These are phyloP conservation scores for Temnothorax ravouxi DNA, from an alignment of 2,888 invertebrate species.

Conservation along the genomic window DNA sequence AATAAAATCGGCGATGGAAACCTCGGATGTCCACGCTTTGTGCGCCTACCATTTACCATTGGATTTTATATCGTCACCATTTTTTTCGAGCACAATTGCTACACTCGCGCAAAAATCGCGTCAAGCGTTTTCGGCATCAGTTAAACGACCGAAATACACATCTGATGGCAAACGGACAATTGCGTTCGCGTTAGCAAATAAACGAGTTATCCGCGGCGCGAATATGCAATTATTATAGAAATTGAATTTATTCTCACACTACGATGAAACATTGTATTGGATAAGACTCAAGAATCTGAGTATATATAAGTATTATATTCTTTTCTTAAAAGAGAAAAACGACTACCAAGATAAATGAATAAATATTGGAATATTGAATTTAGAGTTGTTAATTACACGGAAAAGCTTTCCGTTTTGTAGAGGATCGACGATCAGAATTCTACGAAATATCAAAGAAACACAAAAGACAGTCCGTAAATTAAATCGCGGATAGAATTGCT, in stretches of 20 bases:
- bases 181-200: neutral
- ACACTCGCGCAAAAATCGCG: conserved; percentile 24
- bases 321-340: neutral
- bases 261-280: neutral
- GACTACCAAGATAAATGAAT: neutral
- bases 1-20: conserved; percentile 65
- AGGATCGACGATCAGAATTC: neutral
- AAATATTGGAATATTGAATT: neutral
- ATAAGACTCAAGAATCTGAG: neutral
- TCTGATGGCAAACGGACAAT: neutral
- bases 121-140: neutral
- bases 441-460: neutral
- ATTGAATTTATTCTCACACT: conserved; percentile 19
- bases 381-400: neutral
- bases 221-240: conserved; percentile 19
- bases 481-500: conserved; percentile 37
- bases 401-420: neutral
- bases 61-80: conserved; percentile 14
- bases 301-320: neutral
- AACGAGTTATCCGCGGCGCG: neutral
- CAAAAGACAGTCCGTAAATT: conserved; percentile 41
- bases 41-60: conserved; percentile 36
- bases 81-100: conserved; percentile 8
- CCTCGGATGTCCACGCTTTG: conserved; percentile 36
- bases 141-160: conserved; percentile 21